Base-by-base conservation (phyloP, 2,888 invertebrate species). In the Oasisia sp. region DNA sequence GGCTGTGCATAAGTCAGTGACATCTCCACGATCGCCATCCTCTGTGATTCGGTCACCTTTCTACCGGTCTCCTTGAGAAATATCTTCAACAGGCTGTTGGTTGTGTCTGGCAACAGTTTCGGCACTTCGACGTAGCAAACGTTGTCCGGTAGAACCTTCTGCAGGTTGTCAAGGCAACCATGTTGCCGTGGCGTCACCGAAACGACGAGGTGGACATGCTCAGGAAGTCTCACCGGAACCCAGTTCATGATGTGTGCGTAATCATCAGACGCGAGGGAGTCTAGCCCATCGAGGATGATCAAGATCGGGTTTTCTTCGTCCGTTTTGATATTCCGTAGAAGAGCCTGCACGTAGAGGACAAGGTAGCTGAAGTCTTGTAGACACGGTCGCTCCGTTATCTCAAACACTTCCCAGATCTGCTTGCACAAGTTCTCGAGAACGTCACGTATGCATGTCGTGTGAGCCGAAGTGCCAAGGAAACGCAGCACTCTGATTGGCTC, bases 261-360 rank as follows among this genome's bases (percentile, higher is more conserved):
- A 89, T 95, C 95, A 8, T 92, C 91, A 4, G 92, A 32, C n/a
- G 92, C 89, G 0, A 95, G 93, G 93, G 95, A 95, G 91, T 95
- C 95, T 2, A 95, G 93, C 5, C 95, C 94, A 92, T 95, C 95
- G 7, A 95, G 92, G 19, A 95, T 45, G n/a, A 95, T 94, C 32
- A 95, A 91, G 8, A 95, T 94, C n/a, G 95, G 94, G 74, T 92
- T 93, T 5, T 92, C 58, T 9, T 89, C 32, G 27, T 74, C 27
- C 3, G 94, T 93, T 74, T 94, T 93, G 45, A 95, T 94, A 45
- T 93, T 94, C 94, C 94, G 94, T 19, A 95, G 93, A 12, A 95
- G 91, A 1, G 95, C 93, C 8, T 93, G 92, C 92, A 95, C 94
- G 92, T 95, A 95, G 56, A 93, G 92, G 8, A 94, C 91, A 1